Conservation (phyloP, 1,140 invertebrate genomes). For the Eumeta japonica region DNA sequence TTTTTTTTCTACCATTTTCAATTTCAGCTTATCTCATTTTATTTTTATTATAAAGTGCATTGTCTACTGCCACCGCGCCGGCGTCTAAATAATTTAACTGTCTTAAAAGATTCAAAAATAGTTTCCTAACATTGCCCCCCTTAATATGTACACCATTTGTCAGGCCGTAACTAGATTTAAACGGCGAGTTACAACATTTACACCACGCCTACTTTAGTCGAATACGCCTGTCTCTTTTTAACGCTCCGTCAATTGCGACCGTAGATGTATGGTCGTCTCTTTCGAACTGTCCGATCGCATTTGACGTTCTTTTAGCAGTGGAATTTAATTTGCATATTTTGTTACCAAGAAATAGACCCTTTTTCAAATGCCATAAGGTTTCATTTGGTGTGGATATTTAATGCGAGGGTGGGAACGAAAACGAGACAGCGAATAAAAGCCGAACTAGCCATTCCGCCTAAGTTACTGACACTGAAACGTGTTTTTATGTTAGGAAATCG, state of each 20-base stretch:
- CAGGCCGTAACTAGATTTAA: conserved; percentile 57
- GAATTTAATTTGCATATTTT: conserved; percentile 31
- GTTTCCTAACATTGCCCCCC: conserved; percentile 54
- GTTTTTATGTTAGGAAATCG: conserved; percentile 58
- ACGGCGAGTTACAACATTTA: conserved; percentile 34
- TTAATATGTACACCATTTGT: conserved; percentile 56
- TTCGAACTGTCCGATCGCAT: no score
- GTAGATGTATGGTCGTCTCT: conserved; percentile 22
- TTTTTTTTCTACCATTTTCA: no score
- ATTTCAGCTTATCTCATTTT: neutral
- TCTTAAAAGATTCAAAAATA: conserved; percentile 60
- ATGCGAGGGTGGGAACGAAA: conserved; percentile 39
- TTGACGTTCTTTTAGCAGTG: conserved; percentile 21
- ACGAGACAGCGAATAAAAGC: conserved; percentile 32
- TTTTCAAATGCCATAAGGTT: neutral
- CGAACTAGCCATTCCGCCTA: conserved; percentile 39
- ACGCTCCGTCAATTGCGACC: no score
- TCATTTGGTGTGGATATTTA: neutral
- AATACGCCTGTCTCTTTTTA: no score
- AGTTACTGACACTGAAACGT: conserved; percentile 50
- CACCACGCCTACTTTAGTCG: conserved; percentile 40
- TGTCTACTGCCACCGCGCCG: conserved; percentile 45
- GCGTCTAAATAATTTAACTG: conserved; percentile 55
- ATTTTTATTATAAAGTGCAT: conserved; percentile 57
- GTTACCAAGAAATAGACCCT: conserved; percentile 18